These are phyloP conservation scores for Ochotona princeps DNA, from an alignment of 2,113 vertebrate species.

Conservation along the genomic window DNA sequence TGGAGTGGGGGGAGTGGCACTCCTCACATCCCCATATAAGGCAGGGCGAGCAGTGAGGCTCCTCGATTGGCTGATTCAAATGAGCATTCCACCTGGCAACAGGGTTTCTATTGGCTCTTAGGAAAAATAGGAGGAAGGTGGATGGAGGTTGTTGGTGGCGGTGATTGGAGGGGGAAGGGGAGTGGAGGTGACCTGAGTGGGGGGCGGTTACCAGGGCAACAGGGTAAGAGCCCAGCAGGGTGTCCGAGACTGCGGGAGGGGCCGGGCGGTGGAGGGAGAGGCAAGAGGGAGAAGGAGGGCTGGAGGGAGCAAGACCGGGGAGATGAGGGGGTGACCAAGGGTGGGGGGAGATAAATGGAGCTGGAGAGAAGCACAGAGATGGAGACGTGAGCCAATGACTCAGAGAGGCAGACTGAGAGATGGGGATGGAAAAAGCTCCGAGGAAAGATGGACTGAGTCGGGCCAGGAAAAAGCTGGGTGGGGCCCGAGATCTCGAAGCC, in stretches of 20 bases:
- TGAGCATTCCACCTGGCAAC: slow-evolving; percentile 86
- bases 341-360: slow-evolving; percentile 42
- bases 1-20: slow-evolving; percentile 72
- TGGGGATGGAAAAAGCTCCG: slow-evolving; percentile 49
- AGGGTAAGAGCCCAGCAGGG: slow-evolving; percentile 82
- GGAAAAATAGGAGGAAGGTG: slow-evolving; percentile 78
- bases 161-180: slow-evolving; percentile 73
- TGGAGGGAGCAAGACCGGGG: slow-evolving; percentile 40
- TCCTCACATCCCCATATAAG: slow-evolving; percentile 86
- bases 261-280: slow-evolving; percentile 50
- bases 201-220: slow-evolving; percentile 82
- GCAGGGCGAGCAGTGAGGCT: slow-evolving; percentile 61
- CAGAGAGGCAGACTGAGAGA: slow-evolving; percentile 45
- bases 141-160: slow-evolving; percentile 77
- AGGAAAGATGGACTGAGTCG: slow-evolving; percentile 52
- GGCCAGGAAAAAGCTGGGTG: slow-evolving; percentile 53
- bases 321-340: background rate
- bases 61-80: slow-evolving; percentile 86
- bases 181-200: slow-evolving; percentile 78
- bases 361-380: slow-evolving; percentile 37
- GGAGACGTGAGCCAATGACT: slow-evolving; percentile 53
- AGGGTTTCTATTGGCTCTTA: slow-evolving; percentile 81
- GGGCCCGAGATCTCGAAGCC: slow-evolving; percentile 51
- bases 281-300: background rate
- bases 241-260: slow-evolving; percentile 78